Evolutionary conservation across 2,888 invertebrate genomes (phyloP), one percentile per base, ranked within the genome.

Genomic region (Eupithecia subumbrata): DNA sequence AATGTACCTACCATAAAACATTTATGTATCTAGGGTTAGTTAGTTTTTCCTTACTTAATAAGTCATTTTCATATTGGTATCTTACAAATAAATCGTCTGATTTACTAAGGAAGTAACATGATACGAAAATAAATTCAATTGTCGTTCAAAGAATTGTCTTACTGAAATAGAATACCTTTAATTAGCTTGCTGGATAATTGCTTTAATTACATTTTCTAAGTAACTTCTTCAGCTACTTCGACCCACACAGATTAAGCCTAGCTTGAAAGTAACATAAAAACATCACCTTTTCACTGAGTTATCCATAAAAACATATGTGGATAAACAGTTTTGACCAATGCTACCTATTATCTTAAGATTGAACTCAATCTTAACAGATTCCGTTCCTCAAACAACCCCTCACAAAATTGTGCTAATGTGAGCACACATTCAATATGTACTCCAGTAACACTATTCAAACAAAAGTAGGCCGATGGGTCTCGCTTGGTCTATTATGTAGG

Each of bases 401-500:
- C 83, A 80, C 85, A 82, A 85, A 88, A 88, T 88, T 88, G 89
- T 90, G 88, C 88, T 91, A 91, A 91, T 90, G 87, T 89, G 85
- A 86, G 87, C 86, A 90, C 87, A 90, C 88, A 89, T 85, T 82
- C 87, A 88, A 90, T 90, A 79, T 82, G 81, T 83, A 90, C 86
- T 86, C 85, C 79, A 82, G 84, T 88, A 89, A 91, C 90, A 89
- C 89, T 92, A 89, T 90, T 90, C 92, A 93, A 93, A 93, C 90
- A 92, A 85, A 93, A 92, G 86, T 91, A 87, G 91, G 92, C 88
- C 90, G 90, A 87, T 89, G 88, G 89, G 89, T 90, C 86, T 87
- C 84, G 82, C 84, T 82, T 84, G 82, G 84, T 82, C 89, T 88
- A 90, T 90, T 89, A 91, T 87, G 85, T 84, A 84, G 84, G 86